Evolutionary conservation across 1,140 invertebrate species (phyloP).

Genomic region (Drosophila dunni): DNA sequence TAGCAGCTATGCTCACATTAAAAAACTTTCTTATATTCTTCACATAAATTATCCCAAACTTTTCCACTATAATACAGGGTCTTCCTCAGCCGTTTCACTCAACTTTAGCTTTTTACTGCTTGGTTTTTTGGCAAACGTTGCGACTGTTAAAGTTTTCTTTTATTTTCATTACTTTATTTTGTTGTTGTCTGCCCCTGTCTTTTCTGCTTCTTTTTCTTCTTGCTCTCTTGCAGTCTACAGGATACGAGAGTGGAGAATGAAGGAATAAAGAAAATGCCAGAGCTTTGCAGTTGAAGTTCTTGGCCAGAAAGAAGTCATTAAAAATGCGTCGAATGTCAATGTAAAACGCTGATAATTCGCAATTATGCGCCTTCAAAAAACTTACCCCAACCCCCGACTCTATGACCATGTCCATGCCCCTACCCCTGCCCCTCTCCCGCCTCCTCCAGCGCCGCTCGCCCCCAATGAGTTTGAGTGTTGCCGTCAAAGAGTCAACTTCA

Average conservation of each 20-base stretch:
- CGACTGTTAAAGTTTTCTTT: slow-evolving; percentile 58
- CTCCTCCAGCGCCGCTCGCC: neutral
- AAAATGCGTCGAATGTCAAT: slow-evolving; percentile 77
- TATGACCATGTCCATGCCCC: neutral
- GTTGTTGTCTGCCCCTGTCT: neutral
- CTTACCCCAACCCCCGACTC: neutral
- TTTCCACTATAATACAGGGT: no score
- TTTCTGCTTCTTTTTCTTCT: slow-evolving; percentile 30
- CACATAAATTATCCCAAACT: no score
- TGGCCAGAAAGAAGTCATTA: slow-evolving; percentile 68
- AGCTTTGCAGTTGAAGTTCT: slow-evolving; percentile 14
- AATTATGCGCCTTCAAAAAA: slow-evolving; percentile 56
- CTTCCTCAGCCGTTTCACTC: no score
- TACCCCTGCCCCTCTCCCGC: neutral
- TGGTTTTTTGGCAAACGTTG: slow-evolving; percentile 17
- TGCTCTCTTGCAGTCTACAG: slow-evolving; percentile 29
- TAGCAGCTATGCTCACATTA: no score
- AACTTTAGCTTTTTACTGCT: no score
- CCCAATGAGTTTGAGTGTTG: slow-evolving; percentile 5
- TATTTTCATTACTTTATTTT: slow-evolving; percentile 16
- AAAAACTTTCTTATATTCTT: no score
- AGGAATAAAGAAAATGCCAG: slow-evolving; percentile 2
- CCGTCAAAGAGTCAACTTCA: slow-evolving; percentile 38
- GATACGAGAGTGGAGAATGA: neutral
- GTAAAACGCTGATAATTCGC: slow-evolving; percentile 76